Percentiles rank a stretch among this genome's conserved stretches.
phyloP scores from a whole-genome alignment of 2,888 invertebrate genomes.

The Chrysotoxum bicinctum region DNA sequence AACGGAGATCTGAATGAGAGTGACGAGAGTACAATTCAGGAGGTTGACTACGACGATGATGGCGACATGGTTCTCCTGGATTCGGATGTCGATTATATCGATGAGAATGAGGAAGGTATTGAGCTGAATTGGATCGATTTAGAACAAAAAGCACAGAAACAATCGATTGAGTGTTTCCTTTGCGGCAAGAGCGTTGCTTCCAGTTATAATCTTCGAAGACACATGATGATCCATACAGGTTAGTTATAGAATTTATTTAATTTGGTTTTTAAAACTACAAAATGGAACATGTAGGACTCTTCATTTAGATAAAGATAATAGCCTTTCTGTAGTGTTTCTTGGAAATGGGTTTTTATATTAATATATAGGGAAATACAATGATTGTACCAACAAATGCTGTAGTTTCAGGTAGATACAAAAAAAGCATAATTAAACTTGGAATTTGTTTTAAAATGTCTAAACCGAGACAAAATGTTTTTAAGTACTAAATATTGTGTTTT shows the following conservation, averaged over 20 bases:
- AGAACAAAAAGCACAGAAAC: constrained; percentile 77
- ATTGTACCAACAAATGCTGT: no score
- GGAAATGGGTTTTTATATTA: no score
- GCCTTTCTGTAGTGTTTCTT: no score
- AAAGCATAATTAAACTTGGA: no score
- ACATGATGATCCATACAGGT: constrained; percentile 82
- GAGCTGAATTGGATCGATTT: constrained; percentile 76
- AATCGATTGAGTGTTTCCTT: constrained; percentile 79
- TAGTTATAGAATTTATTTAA: constrained; percentile 9
- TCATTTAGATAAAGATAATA: no score
- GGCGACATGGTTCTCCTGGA: constrained; percentile 70
- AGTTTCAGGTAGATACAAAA: no score
- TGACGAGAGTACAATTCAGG: constrained; percentile 64
- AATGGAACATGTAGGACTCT: no score
- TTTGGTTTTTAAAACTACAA: no score
- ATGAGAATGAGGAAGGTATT: constrained; percentile 73
- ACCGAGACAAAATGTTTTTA: no score
- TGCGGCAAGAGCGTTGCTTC: constrained; percentile 80
- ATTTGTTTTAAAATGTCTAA: no score
- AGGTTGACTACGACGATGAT: constrained; percentile 70
- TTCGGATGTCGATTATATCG: constrained; percentile 72
- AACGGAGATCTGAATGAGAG: constrained; percentile 51
- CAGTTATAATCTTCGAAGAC: constrained; percentile 80
- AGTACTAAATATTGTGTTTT: no score
- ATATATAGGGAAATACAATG: no score